Evolutionary conservation across 2,113 vertebrate genomes (phyloP).

Genomic region (Crotalus helleri): DNA sequence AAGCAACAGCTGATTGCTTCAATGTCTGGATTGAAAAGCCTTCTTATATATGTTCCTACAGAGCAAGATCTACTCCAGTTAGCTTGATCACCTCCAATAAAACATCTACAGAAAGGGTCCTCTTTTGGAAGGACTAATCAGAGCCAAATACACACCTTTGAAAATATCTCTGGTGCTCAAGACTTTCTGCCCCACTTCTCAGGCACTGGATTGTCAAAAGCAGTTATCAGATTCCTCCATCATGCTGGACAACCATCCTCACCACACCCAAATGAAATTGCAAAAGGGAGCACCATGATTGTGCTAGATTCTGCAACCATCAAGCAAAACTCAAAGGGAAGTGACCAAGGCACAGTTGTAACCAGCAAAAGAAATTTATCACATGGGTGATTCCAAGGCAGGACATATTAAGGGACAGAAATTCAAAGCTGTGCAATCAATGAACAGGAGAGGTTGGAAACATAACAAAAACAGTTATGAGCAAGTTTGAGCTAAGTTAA

Average conservation of each 20-base stretch:
- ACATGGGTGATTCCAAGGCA: neutral
- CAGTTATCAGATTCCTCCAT: conserved; percentile 20
- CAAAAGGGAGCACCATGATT: neutral
- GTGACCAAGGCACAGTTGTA: neutral
- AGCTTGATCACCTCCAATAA: neutral
- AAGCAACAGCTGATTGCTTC: neutral
- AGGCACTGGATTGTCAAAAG: conserved; percentile 1
- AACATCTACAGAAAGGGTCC: neutral
- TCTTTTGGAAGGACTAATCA: neutral
- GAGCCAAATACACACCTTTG: neutral
- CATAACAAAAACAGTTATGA: no score
- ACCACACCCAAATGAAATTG: conserved; percentile 19
- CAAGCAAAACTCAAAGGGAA: neutral
- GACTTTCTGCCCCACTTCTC: neutral
- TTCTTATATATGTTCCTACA: neutral
- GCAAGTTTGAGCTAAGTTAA: no score
- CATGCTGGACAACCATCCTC: neutral
- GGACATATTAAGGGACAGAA: neutral
- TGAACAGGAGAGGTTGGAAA: neutral
- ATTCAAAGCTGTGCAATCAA: neutral
- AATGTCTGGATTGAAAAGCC: neutral
- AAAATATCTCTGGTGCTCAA: neutral
- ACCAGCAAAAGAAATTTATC: neutral
- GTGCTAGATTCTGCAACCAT: neutral
- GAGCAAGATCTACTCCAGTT: neutral